Evolutionary conservation across 1,140 invertebrate genomes (phyloP).

Genomic region (Plectrocnemia conspersa): DNA sequence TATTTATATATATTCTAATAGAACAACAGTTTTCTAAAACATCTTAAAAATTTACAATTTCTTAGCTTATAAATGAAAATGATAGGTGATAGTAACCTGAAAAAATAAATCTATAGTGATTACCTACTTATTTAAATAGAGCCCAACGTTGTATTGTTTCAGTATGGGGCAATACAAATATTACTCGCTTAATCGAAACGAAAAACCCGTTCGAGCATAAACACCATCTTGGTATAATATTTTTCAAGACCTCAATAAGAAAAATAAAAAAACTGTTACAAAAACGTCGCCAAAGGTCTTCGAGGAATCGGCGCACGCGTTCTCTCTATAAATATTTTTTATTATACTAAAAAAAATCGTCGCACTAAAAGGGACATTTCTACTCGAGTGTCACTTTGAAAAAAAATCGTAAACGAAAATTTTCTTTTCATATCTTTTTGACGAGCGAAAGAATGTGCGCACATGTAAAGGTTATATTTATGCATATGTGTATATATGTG

Average conservation of each 20-base stretch:
- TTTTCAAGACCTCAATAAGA: no score
- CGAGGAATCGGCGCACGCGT: constrained; percentile 16
- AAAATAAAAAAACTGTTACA: no score
- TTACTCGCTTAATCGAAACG: no score
- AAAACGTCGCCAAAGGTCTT: constrained; percentile 10
- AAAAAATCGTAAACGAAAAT: constrained; percentile 28
- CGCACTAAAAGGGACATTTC: constrained; percentile 19
- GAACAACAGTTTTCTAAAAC: no score
- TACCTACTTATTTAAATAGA: no score
- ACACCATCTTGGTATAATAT: background rate
- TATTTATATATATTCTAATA: no score
- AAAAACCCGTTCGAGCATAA: constrained; percentile 4
- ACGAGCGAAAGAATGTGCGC: background rate
- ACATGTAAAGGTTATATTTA: constrained; percentile 3
- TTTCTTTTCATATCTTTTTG: constrained; percentile 24
- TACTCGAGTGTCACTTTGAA: constrained; percentile 26
- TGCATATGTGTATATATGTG: constrained; percentile 3
- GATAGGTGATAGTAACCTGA: no score
- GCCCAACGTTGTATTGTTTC: no score
- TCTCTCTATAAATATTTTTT: constrained; percentile 9
- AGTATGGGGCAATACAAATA: no score
- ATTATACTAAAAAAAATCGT: constrained; percentile 7
- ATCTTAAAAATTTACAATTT: no score
- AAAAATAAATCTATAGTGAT: no score
- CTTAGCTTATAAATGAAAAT: no score